phyloP scores from a whole-genome alignment of 2,113 vertebrate genomes.

The Amazona guildingii region DNA sequence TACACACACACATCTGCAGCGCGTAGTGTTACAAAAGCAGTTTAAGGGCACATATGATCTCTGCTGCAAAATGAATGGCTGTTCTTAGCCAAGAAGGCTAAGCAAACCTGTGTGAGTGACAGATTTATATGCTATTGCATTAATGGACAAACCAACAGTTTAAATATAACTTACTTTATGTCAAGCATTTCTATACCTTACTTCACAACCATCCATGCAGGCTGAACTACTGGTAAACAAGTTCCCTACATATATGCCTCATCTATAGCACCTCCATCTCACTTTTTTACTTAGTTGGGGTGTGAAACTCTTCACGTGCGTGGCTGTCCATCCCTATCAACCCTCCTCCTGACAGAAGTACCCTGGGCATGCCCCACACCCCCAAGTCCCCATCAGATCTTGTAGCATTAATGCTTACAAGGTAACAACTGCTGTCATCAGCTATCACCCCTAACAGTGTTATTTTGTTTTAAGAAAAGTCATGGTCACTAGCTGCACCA shows the following conservation, averaged over 20 bases:
- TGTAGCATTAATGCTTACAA: not conserved
- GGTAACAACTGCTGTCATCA: not conserved
- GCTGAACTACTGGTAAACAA: not conserved
- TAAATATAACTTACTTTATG: not conserved
- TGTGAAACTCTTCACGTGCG: not conserved
- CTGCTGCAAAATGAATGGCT: not conserved
- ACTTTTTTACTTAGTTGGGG: not conserved
- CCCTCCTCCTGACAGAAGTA: not conserved
- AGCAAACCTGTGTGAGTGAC: not conserved
- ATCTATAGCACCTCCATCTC: not conserved
- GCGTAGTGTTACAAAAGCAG: not conserved
- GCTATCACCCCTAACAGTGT: not conserved
- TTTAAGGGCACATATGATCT: not conserved
- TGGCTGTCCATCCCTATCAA: not conserved
- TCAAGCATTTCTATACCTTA: not conserved
- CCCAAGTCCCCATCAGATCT: not conserved
- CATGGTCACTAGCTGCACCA: fast-evolving
- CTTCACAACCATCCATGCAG: not conserved
- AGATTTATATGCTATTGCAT: not conserved
- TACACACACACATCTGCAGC: not conserved
- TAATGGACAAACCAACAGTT: not conserved
- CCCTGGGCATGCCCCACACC: not conserved
- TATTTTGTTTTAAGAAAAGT: not conserved
- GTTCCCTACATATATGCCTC: not conserved
- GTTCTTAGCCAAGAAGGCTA: not conserved